Base-by-base conservation (phyloP, 2,797 vertebrate genomes). In the Hoplostethus atlanticus region DNA sequence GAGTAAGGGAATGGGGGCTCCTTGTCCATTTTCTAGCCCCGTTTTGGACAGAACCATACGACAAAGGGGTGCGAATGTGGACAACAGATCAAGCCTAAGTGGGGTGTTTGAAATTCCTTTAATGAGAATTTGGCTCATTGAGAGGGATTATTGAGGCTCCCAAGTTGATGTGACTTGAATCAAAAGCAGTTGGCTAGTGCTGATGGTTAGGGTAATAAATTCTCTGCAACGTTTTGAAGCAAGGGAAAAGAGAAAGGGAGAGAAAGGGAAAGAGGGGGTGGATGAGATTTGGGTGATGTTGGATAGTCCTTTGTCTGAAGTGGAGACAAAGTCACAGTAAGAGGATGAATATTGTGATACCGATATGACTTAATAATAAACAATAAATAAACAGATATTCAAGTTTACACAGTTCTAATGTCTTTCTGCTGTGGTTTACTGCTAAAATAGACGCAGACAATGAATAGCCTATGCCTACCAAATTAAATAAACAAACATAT, bases 121-220 rank as follows among this genome's bases (percentile, higher is more conserved):
- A 91, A 91, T 93, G 91, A 91, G 87, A 91, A 89, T 77, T 86
- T 89, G 87, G 87, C 90, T 85, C 82, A 85, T 89, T 90, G 86
- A 78, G 73, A 89, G 80, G 76, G 82, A 83, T 92, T 93, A 91
- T 88, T 87, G 84, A 89, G 85, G 84, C 83, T 88, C 74, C 73
- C 72, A 73, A 81, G 87, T 67, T 55, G 78, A 86, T 93, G 91
- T 89, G 91, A 90, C 76, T 86, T 48, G 91, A 93, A 93, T 94
- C 68, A 75, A 81, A 89, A 94, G 80, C 85, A 89, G 90, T 81
- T 90, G 76, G 83, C 83, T 72, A 48, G 60, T 58, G 63, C 78
- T 77, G 69, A 70, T 84, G 76, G 87, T 83, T 38, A 11, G 59
- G 73, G 77, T 86, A 78, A 81, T 89, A 89, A 84, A 91, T 88